Evolutionary conservation across 2,888 invertebrate species (phyloP).

Genomic region (Epinotia brunnichana): DNA sequence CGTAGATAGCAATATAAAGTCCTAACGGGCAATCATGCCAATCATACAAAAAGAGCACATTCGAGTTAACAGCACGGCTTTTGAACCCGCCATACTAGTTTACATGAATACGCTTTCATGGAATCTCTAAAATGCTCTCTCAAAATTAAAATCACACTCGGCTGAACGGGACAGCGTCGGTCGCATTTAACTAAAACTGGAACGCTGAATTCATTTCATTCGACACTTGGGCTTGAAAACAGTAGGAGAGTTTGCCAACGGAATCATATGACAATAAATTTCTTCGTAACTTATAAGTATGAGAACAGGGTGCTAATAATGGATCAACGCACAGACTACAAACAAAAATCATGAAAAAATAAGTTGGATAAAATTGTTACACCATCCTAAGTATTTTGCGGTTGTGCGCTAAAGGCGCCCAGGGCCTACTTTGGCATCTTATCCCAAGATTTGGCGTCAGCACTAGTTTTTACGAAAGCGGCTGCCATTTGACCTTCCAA

Average conservation of each 20-base stretch:
- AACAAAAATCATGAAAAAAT: too few relatives aligned
- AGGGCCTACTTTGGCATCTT: too few relatives aligned
- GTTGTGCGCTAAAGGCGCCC: too few relatives aligned
- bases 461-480: too few relatives aligned
- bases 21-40: background rate
- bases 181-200: constrained; percentile 29
- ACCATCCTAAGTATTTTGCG: too few relatives aligned
- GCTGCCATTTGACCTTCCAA: too few relatives aligned
- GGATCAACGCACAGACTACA: too few relatives aligned
- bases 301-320: too few relatives aligned
- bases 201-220: constrained; percentile 11
- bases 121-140: constrained; percentile 21
- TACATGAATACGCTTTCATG: constrained; percentile 22
- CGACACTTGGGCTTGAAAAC: background rate
- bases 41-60: background rate
- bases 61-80: background rate
- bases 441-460: too few relatives aligned
- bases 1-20: too few relatives aligned
- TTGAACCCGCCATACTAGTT: background rate
- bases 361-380: too few relatives aligned
- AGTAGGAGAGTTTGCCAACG: constrained; percentile 1
- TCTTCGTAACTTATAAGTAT: too few relatives aligned
- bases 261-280: background rate
- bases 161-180: constrained; percentile 14
- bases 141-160: constrained; percentile 33